Evolutionary conservation across 1,140 invertebrate species (phyloP), one percentile per base, ranked within the genome.

Genomic region (Ips nitidus): DNA sequence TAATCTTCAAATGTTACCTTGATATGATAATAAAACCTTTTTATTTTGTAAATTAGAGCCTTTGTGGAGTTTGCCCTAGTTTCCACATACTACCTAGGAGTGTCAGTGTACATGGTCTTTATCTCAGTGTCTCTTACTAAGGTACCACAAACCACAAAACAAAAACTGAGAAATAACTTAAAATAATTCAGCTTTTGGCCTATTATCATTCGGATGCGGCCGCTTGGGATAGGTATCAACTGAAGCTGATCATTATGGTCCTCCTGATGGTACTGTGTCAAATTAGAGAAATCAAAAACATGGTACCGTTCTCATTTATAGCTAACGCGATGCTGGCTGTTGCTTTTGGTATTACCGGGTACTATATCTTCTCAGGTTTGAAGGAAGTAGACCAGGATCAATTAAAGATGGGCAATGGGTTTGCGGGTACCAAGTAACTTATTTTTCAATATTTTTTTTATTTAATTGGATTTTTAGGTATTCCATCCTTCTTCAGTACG

Each of bases 61-160:
- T 83, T 89, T 47, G 87, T 90, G 2, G 87, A 91, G 71, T 80
- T 82, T 22, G 86, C 87, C 1, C 73, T 91, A 22, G 83, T 85
- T 47, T 79, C 84, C 2, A 90, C 89, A 0, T 90, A 90, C 73
- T 81, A 87, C 70, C 86, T 89, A 8, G 89, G 90, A 2, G 79
- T 86, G 8, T 90, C 89, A 65, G 90, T 92, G 0, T 92, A 92
- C 73, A 85, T 92, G 2, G 89, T 92, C 0, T 90, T 92, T 74
- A 87, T 92, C 53, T 85, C 88, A 3, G 84, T 84, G 47, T 88
- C 89, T 0, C 83, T 91, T 39, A 84, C 88, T 77, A 86, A 91
- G 83, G 89, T 91, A 73, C 45, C 37, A 77, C 40, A 50, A 3
- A 22, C n/a, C n/a, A n/a, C 41, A 60, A 74, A 73, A 8, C 3